Conservation (phyloP, 1,140 invertebrate species). For the Dysdera silvatica region DNA sequence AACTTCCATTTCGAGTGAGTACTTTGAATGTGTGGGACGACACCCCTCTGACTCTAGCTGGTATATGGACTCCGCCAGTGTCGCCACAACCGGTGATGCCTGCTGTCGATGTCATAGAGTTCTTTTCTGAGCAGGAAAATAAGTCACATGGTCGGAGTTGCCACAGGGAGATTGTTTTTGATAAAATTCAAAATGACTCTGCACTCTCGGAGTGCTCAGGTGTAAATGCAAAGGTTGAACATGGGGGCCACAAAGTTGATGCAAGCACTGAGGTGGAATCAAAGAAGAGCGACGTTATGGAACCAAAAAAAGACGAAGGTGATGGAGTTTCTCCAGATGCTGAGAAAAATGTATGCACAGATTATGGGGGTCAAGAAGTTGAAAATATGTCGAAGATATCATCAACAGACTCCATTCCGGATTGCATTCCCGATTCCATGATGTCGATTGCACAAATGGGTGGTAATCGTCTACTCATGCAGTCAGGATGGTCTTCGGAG, state of each 20-base stretch:
- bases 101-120: conserved; percentile 51
- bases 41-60: conserved; percentile 71
- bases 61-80: conserved; percentile 66
- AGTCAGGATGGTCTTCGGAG: conserved; percentile 58
- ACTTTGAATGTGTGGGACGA: conserved; percentile 81
- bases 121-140: conserved; percentile 23
- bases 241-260: too few species aligned
- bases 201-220: too few species aligned
- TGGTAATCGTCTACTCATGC: conserved; percentile 59
- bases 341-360: not conserved
- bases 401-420: conserved; percentile 27
- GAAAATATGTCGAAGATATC: conserved; percentile 20
- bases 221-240: too few species aligned
- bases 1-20: conserved; percentile 76
- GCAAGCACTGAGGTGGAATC: too few species aligned
- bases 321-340: not conserved
- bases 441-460: conserved; percentile 37
- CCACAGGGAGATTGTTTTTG: too few species aligned
- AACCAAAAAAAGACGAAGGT: too few species aligned
- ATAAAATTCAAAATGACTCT: too few species aligned
- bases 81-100: conserved; percentile 54
- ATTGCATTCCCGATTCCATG: conserved; percentile 10
- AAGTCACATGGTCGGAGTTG: too few species aligned
- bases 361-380: not conserved
- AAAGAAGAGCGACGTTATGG: too few species aligned